These are phyloP conservation scores for Plestiodon gilberti DNA, from an alignment of 2,113 vertebrate species.

Conservation along the genomic window DNA sequence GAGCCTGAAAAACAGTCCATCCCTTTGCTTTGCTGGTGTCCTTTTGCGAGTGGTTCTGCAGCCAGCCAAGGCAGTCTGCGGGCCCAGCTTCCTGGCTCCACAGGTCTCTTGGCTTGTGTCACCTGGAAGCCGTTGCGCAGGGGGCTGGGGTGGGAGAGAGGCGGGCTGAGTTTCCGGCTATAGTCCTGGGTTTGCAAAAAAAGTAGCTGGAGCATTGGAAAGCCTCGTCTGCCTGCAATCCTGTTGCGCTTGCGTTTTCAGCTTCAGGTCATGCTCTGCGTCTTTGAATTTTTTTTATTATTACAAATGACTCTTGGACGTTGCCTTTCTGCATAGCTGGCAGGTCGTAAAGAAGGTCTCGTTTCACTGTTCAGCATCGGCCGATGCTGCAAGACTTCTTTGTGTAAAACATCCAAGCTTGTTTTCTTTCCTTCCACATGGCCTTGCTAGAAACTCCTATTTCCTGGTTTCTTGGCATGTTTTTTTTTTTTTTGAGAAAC, in stretches of 20 bases:
- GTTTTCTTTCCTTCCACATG: background rate
- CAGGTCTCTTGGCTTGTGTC: background rate
- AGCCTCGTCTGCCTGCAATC: background rate
- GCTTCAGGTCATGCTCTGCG: too few species aligned
- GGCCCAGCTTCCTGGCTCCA: background rate
- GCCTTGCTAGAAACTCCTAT: background rate
- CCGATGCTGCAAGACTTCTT: too few species aligned
- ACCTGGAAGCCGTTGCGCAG: background rate
- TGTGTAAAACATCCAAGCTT: background rate
- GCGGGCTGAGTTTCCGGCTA: accelerated
- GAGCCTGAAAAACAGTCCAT: background rate
- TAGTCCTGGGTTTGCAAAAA: background rate
- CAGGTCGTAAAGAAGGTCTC: too few species aligned
- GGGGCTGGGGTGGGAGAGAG: too few species aligned
- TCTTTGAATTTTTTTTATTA: too few species aligned
- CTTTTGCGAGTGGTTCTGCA: background rate
- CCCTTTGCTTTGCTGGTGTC: background rate
- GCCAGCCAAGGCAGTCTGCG: background rate
- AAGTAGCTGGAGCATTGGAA: background rate
- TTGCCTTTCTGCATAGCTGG: too few species aligned
- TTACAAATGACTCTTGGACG: too few species aligned
- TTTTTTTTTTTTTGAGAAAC: too few species aligned
- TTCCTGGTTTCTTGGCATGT: too few species aligned
- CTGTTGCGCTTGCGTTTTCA: too few species aligned
- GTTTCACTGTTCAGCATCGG: too few species aligned